Evolutionary conservation across 2,797 vertebrate species (phyloP).

Genomic region (Mormyrus proboscirostris): DNA sequence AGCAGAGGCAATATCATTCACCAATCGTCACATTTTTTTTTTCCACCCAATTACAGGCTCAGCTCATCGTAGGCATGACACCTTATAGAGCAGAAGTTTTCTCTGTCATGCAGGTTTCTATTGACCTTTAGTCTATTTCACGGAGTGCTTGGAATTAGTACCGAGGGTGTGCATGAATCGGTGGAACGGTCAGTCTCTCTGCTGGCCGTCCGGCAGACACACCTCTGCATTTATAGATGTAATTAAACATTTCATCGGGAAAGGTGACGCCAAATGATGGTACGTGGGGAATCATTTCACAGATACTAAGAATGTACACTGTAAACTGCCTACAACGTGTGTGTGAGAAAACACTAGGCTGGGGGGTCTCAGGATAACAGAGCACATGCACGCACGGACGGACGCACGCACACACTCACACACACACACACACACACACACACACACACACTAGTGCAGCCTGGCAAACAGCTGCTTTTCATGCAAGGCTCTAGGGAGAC

Average conservation of each 20-base stretch:
- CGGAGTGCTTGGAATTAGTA: not conserved
- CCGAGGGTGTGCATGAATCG: not conserved
- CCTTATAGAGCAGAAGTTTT: not conserved
- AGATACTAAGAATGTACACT: not conserved
- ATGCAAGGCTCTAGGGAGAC: constrained; percentile 1
- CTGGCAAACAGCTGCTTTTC: constrained; percentile 23
- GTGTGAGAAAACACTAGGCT: not conserved
- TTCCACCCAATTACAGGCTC: not conserved
- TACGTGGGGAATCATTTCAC: not conserved
- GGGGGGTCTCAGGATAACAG: not conserved
- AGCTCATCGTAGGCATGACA: not conserved
- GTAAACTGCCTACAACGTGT: not conserved
- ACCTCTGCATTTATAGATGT: not conserved
- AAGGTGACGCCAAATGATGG: not conserved
- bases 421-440: not conserved
- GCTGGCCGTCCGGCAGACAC: not conserved
- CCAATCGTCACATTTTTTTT: not conserved
- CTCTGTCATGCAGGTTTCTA: not conserved
- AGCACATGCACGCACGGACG: not conserved
- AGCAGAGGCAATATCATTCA: not conserved
- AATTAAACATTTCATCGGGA: not conserved
- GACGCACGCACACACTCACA: not conserved
- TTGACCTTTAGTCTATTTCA: not conserved
- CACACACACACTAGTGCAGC: not conserved
- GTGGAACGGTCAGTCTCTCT: not conserved